phyloP scores from a whole-genome alignment of 2,113 vertebrate genomes.

The Catharus minimus region DNA sequence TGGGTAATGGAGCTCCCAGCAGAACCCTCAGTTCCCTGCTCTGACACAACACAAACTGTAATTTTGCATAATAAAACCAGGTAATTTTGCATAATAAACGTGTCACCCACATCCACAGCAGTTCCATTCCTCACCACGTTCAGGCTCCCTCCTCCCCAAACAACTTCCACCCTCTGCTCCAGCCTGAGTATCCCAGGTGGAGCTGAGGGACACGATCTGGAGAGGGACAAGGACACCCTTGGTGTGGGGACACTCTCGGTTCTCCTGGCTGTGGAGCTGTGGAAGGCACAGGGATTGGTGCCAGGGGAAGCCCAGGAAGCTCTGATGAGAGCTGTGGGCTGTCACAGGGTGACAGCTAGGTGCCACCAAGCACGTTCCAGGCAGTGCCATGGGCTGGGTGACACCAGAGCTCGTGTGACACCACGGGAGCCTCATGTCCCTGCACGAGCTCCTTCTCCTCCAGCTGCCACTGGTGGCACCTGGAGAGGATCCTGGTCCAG shows the following conservation, averaged over 20 bases:
- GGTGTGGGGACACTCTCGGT: rapidly evolving
- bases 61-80: background rate
- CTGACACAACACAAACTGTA: background rate
- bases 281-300: rapidly evolving
- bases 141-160: background rate
- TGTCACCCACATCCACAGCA: background rate
- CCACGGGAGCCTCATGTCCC: background rate
- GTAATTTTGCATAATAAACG: background rate
- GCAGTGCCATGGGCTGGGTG: background rate
- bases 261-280: rapidly evolving
- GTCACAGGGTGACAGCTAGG: background rate
- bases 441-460: background rate
- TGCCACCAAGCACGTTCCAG: background rate
- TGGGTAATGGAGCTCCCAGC: background rate
- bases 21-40: background rate
- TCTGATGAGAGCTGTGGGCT: rapidly evolving
- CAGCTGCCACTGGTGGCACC: background rate
- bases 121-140: background rate
- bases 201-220: rapidly evolving
- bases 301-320: background rate
- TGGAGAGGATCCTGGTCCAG: background rate
- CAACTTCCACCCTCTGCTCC: background rate
- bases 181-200: background rate
- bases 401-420: rapidly evolving
- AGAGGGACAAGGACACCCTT: rapidly evolving